These are phyloP conservation scores for Ceratina japonica DNA, from an alignment of 1,140 invertebrate species.

Conservation along the genomic window DNA sequence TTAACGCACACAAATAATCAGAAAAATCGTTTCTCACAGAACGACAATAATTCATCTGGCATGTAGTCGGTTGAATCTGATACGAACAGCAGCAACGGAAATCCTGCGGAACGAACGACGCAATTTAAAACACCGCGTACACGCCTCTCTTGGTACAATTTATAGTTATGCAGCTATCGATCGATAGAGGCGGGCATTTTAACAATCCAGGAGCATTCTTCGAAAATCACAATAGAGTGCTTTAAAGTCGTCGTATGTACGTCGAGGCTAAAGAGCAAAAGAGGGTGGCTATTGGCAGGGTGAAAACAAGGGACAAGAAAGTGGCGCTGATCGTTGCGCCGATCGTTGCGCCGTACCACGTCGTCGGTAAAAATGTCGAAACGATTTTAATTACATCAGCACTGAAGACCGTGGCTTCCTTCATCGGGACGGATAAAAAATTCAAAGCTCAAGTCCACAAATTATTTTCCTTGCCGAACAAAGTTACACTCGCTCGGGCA, in stretches of 20 bases:
- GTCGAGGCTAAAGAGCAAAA: background rate
- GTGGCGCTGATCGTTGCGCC: background rate
- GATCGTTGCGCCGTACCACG: too few species aligned
- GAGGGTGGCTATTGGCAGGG: background rate
- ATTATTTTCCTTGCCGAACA: constrained; percentile 34
- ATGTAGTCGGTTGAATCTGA: background rate
- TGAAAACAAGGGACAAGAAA: constrained; percentile 7
- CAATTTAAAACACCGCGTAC: constrained; percentile 4
- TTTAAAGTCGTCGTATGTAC: background rate
- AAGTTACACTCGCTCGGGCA: constrained; percentile 27
- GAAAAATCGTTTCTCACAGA: background rate
- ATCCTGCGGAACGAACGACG: background rate
- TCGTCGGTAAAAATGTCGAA: background rate
- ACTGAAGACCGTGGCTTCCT: constrained; percentile 10
- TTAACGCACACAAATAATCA: background rate
- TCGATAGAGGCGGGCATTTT: background rate
- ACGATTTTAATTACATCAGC: constrained; percentile 24
- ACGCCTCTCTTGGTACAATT: background rate
- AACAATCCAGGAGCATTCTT: background rate
- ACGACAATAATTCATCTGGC: background rate
- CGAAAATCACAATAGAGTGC: constrained; percentile 2
- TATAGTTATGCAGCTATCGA: background rate
- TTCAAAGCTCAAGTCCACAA: constrained; percentile 25
- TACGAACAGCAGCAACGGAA: background rate
- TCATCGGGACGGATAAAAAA: constrained; percentile 30